Percentiles rank a stretch among this genome's conserved stretches.
Evolutionary conservation across 2,888 invertebrate species (phyloP).

Genomic region (Cosmorhoe ocellata): DNA sequence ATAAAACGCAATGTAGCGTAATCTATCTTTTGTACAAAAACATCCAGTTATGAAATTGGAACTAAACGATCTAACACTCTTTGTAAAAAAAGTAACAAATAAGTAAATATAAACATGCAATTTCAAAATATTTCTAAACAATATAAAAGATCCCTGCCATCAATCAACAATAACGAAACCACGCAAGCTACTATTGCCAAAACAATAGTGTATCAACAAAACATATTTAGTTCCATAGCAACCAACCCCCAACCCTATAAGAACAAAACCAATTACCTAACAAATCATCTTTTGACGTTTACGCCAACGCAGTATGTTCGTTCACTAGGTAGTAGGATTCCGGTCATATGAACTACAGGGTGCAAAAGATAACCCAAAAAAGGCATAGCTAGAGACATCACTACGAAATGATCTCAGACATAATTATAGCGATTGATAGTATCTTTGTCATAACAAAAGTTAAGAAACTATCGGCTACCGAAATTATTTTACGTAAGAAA

Average conservation of each 20-base stretch:
- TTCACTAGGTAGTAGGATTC: constrained; percentile 52
- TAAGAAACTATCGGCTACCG: no score
- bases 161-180: constrained; percentile 43
- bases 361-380: background rate
- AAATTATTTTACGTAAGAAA: no score
- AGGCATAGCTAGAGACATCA: no score
- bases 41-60: no score
- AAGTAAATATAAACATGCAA: no score
- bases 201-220: constrained; percentile 72
- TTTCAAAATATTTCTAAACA: no score
- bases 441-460: no score
- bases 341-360: constrained; percentile 7
- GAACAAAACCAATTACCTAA: constrained; percentile 78
- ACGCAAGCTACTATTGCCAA: constrained; percentile 48
- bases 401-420: no score
- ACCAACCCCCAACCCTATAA: constrained; percentile 53
- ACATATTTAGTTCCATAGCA: constrained; percentile 63
- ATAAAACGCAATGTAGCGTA: no score
- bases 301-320: constrained; percentile 79
- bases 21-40: no score
- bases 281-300: constrained; percentile 81
- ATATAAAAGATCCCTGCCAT: constrained; percentile 42
- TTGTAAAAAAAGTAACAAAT: background rate
- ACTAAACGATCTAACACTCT: no score
- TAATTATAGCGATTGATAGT: no score